phyloP scores from a whole-genome alignment of 1,140 invertebrate genomes.

The Heterodera schachtii region DNA sequence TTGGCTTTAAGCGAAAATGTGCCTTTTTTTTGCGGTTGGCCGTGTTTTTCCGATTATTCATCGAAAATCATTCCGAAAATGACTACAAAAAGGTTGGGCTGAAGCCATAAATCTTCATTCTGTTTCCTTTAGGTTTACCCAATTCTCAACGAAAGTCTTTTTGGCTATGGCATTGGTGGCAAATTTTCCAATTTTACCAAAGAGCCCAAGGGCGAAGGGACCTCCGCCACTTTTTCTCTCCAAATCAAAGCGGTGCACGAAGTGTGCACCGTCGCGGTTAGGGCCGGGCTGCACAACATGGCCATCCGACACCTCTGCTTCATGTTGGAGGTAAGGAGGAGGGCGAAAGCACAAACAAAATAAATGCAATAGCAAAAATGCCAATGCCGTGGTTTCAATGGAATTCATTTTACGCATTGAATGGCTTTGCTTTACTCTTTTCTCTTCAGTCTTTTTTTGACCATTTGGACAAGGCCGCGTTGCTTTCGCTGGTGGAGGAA shows the following conservation, averaged over 20 bases:
- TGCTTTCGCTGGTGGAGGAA: conserved; percentile 58
- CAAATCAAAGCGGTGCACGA: conserved; percentile 64
- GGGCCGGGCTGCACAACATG: conserved; percentile 56
- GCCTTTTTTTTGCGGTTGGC: conserved; percentile 60
- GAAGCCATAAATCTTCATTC: not conserved
- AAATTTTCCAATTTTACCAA: conserved; percentile 1
- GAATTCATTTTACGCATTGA: not conserved
- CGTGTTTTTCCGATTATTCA: conserved; percentile 61
- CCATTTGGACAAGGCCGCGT: conserved; percentile 49
- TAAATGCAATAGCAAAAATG: no score
- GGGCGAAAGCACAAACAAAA: not conserved
- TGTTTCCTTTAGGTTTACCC: conserved; percentile 56
- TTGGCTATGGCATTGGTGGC: conserved; percentile 53
- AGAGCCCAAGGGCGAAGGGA: not conserved
- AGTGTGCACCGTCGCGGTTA: conserved; percentile 59
- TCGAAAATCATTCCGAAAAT: conserved; percentile 43
- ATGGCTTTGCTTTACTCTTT: no score
- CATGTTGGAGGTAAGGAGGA: conserved; percentile 52
- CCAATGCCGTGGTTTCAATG: no score
- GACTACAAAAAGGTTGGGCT: conserved; percentile 31
- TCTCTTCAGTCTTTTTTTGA: conserved; percentile 56
- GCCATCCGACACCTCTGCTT: conserved; percentile 63
- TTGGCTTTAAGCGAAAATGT: conserved; percentile 57
- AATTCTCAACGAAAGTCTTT: conserved; percentile 55
- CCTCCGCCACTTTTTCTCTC: conserved; percentile 38